phyloP scores from a whole-genome alignment of 2,797 vertebrate species.

The Austrolebias charrua region DNA sequence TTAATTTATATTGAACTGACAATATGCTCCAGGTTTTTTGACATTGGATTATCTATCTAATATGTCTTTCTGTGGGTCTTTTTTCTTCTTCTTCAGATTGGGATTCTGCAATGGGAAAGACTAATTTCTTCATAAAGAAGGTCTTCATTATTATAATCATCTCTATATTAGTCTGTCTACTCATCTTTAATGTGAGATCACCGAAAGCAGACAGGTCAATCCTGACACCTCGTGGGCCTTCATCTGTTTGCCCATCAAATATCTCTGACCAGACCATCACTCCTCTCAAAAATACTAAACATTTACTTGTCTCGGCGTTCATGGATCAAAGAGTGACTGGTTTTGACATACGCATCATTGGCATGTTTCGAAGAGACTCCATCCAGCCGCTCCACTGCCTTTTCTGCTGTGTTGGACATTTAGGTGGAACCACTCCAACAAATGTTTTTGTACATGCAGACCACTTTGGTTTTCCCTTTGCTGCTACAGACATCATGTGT shows the following conservation, averaged over 20 bases:
- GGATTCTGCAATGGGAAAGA: too few relatives aligned
- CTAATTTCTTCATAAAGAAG: too few relatives aligned
- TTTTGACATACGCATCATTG: constrained; percentile 56
- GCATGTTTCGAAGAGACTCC: constrained; percentile 56
- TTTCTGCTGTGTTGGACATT: constrained; percentile 44
- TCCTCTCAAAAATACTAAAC: constrained; percentile 44
- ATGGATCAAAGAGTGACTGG: constrained; percentile 39
- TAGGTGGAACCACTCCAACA: constrained; percentile 9
- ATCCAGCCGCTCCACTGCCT: constrained; percentile 49
- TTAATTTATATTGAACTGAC: too few relatives aligned
- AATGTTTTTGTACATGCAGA: constrained; percentile 37
- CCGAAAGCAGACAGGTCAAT: accelerated
- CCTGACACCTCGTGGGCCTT: accelerated
- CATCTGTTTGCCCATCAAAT: accelerated
- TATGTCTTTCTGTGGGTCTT: too few relatives aligned
- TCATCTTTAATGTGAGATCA: accelerated
- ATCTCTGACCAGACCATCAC: constrained; percentile 44
- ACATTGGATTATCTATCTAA: too few relatives aligned
- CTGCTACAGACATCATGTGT: constrained; percentile 66
- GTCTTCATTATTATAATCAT: neutral
- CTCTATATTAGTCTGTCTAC: neutral
- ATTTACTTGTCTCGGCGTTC: constrained; percentile 65
- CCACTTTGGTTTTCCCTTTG: constrained; percentile 64
- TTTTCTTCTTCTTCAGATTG: too few relatives aligned
- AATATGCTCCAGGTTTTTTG: too few relatives aligned